Evolutionary conservation across 2,888 invertebrate species (phyloP), one percentile per base, ranked within the genome.

Genomic region (Diadegma fenestrale): DNA sequence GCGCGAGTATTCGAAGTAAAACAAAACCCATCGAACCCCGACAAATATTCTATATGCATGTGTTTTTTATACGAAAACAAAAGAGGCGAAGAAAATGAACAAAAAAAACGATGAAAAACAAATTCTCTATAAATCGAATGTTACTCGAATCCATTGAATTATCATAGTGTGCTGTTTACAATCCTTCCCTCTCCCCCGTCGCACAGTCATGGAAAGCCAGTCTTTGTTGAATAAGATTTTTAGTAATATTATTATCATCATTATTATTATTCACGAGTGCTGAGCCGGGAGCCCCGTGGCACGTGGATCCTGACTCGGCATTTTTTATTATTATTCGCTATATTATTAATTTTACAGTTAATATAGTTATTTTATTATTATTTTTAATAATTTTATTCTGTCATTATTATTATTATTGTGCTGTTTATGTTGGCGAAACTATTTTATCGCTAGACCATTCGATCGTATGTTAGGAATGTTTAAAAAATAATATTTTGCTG

Each of bases 211-310:
- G 87, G 89, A 89, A 87, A 90, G 89, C 89, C 90, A 89, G 89
- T 90, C 89, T 90, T 92, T 89, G 89, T 91, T 89, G 87, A 87
- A 88, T 90, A 90, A 89, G 83, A 87, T 88, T 88, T 84, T 89
- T 90, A 90, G 87, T 87, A 89, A 89, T 89, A 90, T 88, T 88
- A 88, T 87, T 88, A 89, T 88, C 89, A 89, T 87, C 85, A 87
- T 87, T 85, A 71, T 76, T 68, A 83, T 82, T 54, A 82, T 37
- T 37, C 1, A 37, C 8, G 37, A 37, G 5, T 37, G 37, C 10
- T 37, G 37, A 37, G 37, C 37, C 33, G 5, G 33, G 33, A 33
- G 33, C 33, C 33, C 33, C n/a, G 33, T 33, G 33, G 33, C 33
- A 33, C 33, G 5, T 2, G 37, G 37, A 0, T 37, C 37, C 37